Evolutionary conservation across 2,888 invertebrate species (phyloP), one percentile per base, ranked within the genome.

Genomic region (Epinotia ramella): DNA sequence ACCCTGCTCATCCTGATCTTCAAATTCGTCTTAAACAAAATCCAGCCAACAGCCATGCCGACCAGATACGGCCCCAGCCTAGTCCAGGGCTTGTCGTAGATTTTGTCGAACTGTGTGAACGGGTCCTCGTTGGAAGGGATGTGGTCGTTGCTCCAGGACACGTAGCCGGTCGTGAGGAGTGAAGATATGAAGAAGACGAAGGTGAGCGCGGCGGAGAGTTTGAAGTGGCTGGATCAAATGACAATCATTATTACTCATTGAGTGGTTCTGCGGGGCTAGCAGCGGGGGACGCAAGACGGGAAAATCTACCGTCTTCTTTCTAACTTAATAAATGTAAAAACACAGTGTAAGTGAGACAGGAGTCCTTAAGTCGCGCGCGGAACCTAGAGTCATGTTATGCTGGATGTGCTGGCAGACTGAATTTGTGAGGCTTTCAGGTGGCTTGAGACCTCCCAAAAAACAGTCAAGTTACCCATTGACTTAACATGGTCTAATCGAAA

Each of bases 81-180:
- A 0, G 98, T 98, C 97, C 98, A 98, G 1, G 98, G 98, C 89
- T 98, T 98, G 90, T 98, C 98, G 88, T 98, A 98, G 81, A 98
- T 97, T 92, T 97, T 97, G 89, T 98, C 98, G 88, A 98, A 98
- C 69, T 97, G 95, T 0, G 97, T 97, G 86, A 98, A 93, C 0
- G 97, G 97, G 86, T 98, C 98, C 83, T 97, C 97, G 18, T 96
- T 95, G 89, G 95, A 95, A 9, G 97, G 97, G 86, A 97, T 95
- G 89, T 97, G 97, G 81, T 97, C 96, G 87, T 97, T 97, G 81
- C 95, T 96, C 87, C 96, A 96, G 0, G 98, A 97, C 59, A 98
- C 96, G 85, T 96, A 96, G 46, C 96, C 97, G 0, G 98, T 98
- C 0, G 97, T 97, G 77, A 96, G 87, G 95, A 97, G 97, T 0